A percentile compares a stretch with the other conserved stretches of the same genome.
These are phyloP conservation scores for Parauchenoglanis punctatus DNA, from an alignment of 2,797 vertebrate genomes.

Conservation along the genomic window DNA sequence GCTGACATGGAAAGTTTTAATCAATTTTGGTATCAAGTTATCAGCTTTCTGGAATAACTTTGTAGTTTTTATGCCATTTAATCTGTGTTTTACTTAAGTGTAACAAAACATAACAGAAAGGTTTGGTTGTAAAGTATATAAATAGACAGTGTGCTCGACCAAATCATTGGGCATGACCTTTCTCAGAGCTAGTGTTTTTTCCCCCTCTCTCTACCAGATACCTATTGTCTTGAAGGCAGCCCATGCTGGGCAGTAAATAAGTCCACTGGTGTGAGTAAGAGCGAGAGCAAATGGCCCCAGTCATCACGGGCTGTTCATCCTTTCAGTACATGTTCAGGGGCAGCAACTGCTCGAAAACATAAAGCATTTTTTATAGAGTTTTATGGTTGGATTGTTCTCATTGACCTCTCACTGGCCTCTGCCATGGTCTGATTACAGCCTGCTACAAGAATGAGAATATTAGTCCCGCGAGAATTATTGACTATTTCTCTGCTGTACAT, in stretches of 20 bases:
- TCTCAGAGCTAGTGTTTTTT: constrained; percentile 11
- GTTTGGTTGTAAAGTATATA: background rate
- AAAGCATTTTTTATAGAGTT: constrained; percentile 58
- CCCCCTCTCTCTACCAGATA: constrained; percentile 14
- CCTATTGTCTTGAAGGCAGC: constrained; percentile 46
- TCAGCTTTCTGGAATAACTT: background rate
- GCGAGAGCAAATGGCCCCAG: constrained; percentile 59
- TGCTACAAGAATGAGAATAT: constrained; percentile 57
- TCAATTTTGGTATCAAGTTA: background rate
- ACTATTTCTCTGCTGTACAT: background rate
- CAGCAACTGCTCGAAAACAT: constrained; percentile 56
- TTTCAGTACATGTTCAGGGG: constrained; percentile 53
- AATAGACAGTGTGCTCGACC: constrained; percentile 3
- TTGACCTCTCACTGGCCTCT: constrained; percentile 51
- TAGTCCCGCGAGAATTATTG: background rate
- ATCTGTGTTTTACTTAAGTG: background rate
- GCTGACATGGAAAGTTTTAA: background rate
- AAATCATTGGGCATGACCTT: constrained; percentile 33
- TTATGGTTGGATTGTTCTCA: constrained; percentile 59
- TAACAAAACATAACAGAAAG: background rate
- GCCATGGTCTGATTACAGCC: constrained; percentile 34
- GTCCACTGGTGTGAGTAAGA: constrained; percentile 36
- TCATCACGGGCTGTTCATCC: constrained; percentile 49
- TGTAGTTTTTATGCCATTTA: background rate
- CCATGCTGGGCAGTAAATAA: constrained; percentile 52